Base-by-base conservation (phyloP, 2,797 vertebrate genomes). In the Scolopax bukidnonensis region DNA sequence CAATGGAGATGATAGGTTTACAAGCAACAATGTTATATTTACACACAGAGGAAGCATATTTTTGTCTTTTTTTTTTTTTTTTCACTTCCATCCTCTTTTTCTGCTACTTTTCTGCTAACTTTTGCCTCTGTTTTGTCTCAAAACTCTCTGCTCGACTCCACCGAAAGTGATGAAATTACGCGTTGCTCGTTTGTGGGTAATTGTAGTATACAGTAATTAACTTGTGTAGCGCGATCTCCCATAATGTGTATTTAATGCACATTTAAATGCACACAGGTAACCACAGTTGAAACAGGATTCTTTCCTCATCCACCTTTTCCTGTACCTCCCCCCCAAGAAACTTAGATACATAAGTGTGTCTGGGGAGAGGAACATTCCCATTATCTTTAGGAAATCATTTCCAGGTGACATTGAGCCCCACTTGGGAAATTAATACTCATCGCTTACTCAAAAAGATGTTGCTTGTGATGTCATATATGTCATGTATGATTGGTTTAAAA, bases 1-100 rank as follows among this genome's bases (percentile, higher is more conserved):
- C 60, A 76, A 33, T 78, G 48, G 28, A 92, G 84, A 92, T 93
- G 90, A 80, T 80, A 85, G 89, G 84, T 87, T 95, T 93, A 56
- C 45, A 91, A 80, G 38, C 45, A 91, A 21, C 12, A 33, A 36
- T 56, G 84, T 84, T 96, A 40, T 71, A 67, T 96, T 96, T 97
- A 80, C 43, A 81, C 69, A 32, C 50, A 73, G 47, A 81, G n/a
- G 71, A 91, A 87, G 32, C 32, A 8, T 73, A 92, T 93, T 95
- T 94, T 78, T 71, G 47, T 47, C 11, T 4, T 41, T 10, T 45
- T 75, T 77, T 30, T 48, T 64, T 63, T 93, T 43, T 74, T 65
- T 13, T 70, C 24, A 41, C 28, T 81, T 89, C 61, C 43, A 19
- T 87, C 25, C 6, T 85, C 0, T 2, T 70, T 74, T 85, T 92